Conservation (phyloP, 53 echinoderm and acorn worm genomes). For the Patiria pectinifera region DNA sequence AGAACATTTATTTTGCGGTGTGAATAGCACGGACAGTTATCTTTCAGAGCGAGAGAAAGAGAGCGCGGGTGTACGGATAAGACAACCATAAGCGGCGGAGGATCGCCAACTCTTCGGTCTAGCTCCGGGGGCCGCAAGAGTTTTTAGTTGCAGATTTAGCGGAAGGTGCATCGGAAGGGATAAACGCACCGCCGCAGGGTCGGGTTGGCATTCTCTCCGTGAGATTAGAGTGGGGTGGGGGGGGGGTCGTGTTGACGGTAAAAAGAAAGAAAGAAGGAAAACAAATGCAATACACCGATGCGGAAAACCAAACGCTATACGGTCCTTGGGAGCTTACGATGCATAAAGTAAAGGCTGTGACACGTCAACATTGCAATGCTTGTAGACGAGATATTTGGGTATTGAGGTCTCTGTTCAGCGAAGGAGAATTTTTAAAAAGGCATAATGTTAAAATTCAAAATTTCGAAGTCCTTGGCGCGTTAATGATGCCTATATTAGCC, state of each 20-base stretch:
- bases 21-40: too few relatives aligned
- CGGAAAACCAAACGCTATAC: neutral
- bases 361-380: neutral
- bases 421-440: neutral
- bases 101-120: neutral
- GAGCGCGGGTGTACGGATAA: neutral
- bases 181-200: constrained; percentile 39
- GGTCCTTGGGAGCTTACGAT: neutral
- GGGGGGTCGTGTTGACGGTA: constrained; percentile 21
- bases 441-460: too few relatives aligned
- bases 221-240: neutral
- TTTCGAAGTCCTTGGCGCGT: too few relatives aligned
- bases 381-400: neutral
- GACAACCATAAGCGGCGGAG: neutral
- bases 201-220: constrained; percentile 33
- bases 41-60: neutral
- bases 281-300: neutral
- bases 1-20: too few relatives aligned
- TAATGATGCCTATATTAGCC: too few relatives aligned
- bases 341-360: constrained; percentile 18
- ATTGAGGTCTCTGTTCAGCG: neutral
- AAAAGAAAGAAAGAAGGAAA: neutral
- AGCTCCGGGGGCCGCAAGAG: constrained; percentile 2
- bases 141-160: neutral
- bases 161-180: constrained; percentile 35